Percentiles rank a stretch among this genome's conserved stretches.
phyloP scores from a whole-genome alignment of 2,797 vertebrate genomes.

The Fringilla coelebs region DNA sequence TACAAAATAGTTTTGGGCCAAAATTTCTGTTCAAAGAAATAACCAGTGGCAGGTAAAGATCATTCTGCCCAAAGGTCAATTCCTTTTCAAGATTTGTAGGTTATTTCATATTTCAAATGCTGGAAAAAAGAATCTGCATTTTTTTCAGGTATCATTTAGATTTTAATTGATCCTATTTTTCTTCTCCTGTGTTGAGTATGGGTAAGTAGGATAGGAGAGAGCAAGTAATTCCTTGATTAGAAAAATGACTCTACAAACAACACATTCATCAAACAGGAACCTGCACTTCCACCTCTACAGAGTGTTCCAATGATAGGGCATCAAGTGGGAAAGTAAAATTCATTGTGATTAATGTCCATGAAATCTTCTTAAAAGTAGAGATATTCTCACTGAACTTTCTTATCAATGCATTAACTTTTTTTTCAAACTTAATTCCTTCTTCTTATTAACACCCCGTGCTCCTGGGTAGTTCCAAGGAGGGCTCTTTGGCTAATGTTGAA shows the following conservation, averaged over 20 bases:
- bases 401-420: not conserved
- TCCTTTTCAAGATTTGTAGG: not conserved
- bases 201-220: not conserved
- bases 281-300: not conserved
- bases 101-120: not conserved
- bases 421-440: not conserved
- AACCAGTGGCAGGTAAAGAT: not conserved
- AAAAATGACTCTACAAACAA: not conserved
- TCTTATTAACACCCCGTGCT: not conserved
- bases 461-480: not conserved
- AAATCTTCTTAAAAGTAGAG: not conserved
- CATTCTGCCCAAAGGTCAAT: not conserved
- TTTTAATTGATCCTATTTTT: not conserved
- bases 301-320: not conserved
- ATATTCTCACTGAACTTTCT: not conserved
- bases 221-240: not conserved
- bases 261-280: not conserved
- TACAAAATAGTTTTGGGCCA: not conserved
- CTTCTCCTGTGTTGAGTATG: not conserved
- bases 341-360: not conserved
- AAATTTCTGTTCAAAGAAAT: not conserved
- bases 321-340: not conserved
- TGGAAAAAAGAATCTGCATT: not conserved
- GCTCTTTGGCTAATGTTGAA: not conserved
- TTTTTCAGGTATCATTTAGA: not conserved